Conservation (phyloP, 2,113 vertebrate genomes). For the Pandion haliaetus region DNA sequence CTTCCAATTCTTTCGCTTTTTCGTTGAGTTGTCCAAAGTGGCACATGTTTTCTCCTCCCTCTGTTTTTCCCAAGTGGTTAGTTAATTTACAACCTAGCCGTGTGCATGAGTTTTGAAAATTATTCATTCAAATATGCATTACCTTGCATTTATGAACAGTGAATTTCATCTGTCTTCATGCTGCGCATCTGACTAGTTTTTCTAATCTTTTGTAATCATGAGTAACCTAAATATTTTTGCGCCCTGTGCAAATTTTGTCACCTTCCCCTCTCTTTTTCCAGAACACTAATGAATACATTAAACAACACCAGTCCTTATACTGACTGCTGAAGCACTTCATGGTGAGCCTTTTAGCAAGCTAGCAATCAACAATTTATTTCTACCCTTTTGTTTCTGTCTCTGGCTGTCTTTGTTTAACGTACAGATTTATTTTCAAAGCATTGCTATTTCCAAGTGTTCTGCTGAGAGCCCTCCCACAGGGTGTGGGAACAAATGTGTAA, state of each 20-base stretch:
- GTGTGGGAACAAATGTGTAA: not conserved
- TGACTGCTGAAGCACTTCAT: slow-evolving; percentile 24
- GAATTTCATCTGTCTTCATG: slow-evolving; percentile 51
- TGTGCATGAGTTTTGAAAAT: slow-evolving; percentile 48
- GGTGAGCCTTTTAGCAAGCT: slow-evolving; percentile 40
- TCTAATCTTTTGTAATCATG: slow-evolving; percentile 40
- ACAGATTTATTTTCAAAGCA: slow-evolving; percentile 17
- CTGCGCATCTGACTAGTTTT: slow-evolving; percentile 41
- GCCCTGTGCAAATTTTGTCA: slow-evolving; percentile 50
- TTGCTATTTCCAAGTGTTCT: not conserved
- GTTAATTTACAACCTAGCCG: slow-evolving; percentile 43
- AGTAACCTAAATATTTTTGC: slow-evolving; percentile 57
- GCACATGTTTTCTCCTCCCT: not conserved
- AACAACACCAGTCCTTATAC: not conserved
- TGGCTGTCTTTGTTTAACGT: slow-evolving; percentile 23
- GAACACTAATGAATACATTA: slow-evolving; percentile 25
- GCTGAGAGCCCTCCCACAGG: not conserved
- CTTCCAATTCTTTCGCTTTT: not conserved
- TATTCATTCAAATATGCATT: slow-evolving; percentile 59
- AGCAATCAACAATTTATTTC: slow-evolving; percentile 47
- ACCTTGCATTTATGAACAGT: slow-evolving; percentile 50
- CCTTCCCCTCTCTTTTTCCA: slow-evolving; percentile 19
- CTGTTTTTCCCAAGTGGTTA: not conserved
- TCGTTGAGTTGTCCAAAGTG: not conserved
- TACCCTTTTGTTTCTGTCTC: slow-evolving; percentile 15